A percentile compares a stretch with the other conserved stretches of the same genome.
These are phyloP conservation scores for Drosophila lini DNA, from an alignment of 1,140 invertebrate species.

Conservation along the genomic window DNA sequence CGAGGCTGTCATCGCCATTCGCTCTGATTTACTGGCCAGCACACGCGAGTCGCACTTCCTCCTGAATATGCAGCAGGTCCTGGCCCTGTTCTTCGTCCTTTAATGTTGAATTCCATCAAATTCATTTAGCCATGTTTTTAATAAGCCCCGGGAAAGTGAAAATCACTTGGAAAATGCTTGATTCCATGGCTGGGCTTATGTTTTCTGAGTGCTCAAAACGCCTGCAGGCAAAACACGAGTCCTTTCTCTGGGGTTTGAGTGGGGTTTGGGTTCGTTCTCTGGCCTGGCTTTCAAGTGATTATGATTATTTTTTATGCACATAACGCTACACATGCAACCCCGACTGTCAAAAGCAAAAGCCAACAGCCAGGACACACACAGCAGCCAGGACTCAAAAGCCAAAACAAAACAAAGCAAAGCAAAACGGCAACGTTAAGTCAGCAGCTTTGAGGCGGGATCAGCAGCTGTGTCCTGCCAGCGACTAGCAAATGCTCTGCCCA, in stretches of 20 bases:
- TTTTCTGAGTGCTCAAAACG: slow-evolving; percentile 72
- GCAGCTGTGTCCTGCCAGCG: not conserved
- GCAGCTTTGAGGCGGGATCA: slow-evolving; percentile 15
- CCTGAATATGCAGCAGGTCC: not conserved
- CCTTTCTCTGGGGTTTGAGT: not conserved
- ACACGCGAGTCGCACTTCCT: slow-evolving; percentile 19
- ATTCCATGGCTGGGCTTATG: slow-evolving; percentile 12
- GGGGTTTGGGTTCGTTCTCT: not conserved
- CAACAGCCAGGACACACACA: slow-evolving; percentile 26
- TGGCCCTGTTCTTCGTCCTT: not conserved
- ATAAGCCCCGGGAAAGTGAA: slow-evolving; percentile 54
- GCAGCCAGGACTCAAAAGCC: slow-evolving; percentile 18
- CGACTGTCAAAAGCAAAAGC: slow-evolving; percentile 64
- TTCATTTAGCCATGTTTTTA: slow-evolving; percentile 66
- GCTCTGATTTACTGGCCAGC: slow-evolving; percentile 75
- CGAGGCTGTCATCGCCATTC: slow-evolving; percentile 77
- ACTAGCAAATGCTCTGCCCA: slow-evolving; percentile 8
- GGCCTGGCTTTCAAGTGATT: slow-evolving; percentile 74
- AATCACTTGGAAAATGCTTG: slow-evolving; percentile 46
- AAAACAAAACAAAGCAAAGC: slow-evolving; percentile 25
- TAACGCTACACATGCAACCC: slow-evolving; percentile 65
- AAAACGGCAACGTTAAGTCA: slow-evolving; percentile 45
- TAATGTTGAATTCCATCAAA: slow-evolving; percentile 30
- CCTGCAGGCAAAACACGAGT: slow-evolving; percentile 38
- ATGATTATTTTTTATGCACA: slow-evolving; percentile 83